Evolutionary conservation across 2,113 vertebrate species (phyloP).

Genomic region (Chlorodrepanis virens): DNA sequence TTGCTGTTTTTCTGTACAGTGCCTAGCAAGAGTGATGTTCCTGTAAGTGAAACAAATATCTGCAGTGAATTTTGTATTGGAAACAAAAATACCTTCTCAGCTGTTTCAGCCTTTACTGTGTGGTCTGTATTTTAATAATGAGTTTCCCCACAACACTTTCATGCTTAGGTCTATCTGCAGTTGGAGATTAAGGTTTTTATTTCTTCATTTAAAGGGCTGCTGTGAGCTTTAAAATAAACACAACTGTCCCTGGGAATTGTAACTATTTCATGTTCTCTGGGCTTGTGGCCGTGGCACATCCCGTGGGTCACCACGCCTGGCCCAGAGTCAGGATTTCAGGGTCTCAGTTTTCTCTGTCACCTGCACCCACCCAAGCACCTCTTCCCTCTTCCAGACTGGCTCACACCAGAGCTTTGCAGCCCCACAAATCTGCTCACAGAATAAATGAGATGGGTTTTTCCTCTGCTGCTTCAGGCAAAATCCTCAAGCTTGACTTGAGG

Average conservation of each 20-base stretch:
- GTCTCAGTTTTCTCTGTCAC: background rate
- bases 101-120: background rate
- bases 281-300: background rate
- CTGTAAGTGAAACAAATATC: background rate
- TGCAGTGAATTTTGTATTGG: background rate
- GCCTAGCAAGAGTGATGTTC: background rate
- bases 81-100: background rate
- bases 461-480: background rate
- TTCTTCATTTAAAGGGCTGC: background rate
- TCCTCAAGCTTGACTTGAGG: background rate
- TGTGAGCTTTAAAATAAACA: background rate
- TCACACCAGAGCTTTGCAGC: background rate
- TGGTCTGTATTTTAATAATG: background rate
- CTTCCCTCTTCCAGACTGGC: background rate
- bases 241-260: background rate
- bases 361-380: background rate
- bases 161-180: background rate
- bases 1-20: background rate
- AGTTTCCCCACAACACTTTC: background rate
- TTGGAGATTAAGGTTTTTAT: background rate
- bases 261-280: background rate
- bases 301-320: background rate
- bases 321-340: background rate
- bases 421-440: background rate
- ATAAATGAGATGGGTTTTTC: background rate